Evolutionary conservation across 2,113 vertebrate genomes (phyloP), one percentile per base, ranked within the genome.

Genomic region (Entosphenus tridentatus): DNA sequence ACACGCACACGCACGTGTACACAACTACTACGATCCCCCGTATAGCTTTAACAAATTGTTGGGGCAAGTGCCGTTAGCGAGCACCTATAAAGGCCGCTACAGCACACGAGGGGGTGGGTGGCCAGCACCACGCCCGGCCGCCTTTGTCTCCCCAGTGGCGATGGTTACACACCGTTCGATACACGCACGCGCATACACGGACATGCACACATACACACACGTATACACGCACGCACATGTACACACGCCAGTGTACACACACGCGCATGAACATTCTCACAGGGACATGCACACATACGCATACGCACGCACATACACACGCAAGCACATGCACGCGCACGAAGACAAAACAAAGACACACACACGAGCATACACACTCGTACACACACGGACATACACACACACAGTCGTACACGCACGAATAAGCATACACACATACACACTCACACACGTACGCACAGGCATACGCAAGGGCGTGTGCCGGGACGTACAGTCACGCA

Each of bases 161-260:
- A 21, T 21, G 21, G 21, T 21, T 17, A 62, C 58, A 62, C 58
- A 62, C 8, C 21, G 21, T 3, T 21, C 21, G 21, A 62, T 7
- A 62, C 16, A 8, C 58, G 16, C 58, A 62, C 58, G 8, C 58
- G 8, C 58, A 8, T 17, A 62, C 58, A 13, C 58, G 8, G 4
- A 62, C 58, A 8, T 8, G 8, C 16, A 62, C 8, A 62, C 58
- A 62, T 8, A 62, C 58, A 62, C 58, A 62, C 1, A 62, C 58
- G 8, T 62, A 8, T 62, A 62, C 58, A 62, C 58, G 16, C 58
- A 62, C 16, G 16, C 58, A 62, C 16, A 3, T 17, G 16, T 17
- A 62, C 58, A 62, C 58, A 62, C 58, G 16, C 58, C n/a, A n/a
- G n/a, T n/a, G n/a, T n/a, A n/a, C n/a, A 62, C 58, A 62, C 58